Evolutionary conservation across 2,797 vertebrate genomes (phyloP), one percentile per base, ranked within the genome.

Genomic region (Tokudaia muenninki): DNA sequence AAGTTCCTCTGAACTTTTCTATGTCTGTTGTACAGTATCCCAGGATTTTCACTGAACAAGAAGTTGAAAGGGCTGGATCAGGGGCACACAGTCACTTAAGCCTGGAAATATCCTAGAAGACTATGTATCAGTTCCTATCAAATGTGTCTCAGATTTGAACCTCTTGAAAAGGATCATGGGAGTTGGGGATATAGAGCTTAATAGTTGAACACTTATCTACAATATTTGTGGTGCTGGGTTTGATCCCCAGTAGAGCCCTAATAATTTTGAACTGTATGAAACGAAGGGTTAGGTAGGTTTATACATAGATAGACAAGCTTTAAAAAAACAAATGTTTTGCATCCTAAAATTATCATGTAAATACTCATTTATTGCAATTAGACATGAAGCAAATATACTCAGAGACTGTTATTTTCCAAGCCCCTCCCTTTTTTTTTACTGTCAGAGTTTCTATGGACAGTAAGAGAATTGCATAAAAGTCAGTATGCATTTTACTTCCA

Each of bases 51-150:
- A 93, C 26, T 91, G 26, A 44, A 75, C 50, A 82, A 67, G 11
- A 96, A 41, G 17, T 92, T 88, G 67, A 86, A 92, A 95, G 93
- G 87, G 44, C 78, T 93, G 59, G 70, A 95, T 92, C 86, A 95
- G 74, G 50, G 26, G 4, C 77, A 94, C 65, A 22, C 90, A 77
- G 61, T 96, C 86, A n/a, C 63, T 93, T 84, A 81, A 88, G 65
- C 29, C 37, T 52, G 80, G 77, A 93, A 93, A 77, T 59, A 72
- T 59, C 37, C 81, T 96, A 22, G 93, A 59, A 94, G 80, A 65
- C 50, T 88, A 31, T 84, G 52, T 91, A 37, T 75, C 79, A 92
- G 63, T 84, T 91, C 77, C 57, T 90, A 93, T 84, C 57, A 26
- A 74, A 3, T 52, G 14, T 52, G 44, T 88, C 74, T 96, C 61